Base-by-base conservation (phyloP, 2,888 invertebrate species). In the Ypsolopha scabrella region DNA sequence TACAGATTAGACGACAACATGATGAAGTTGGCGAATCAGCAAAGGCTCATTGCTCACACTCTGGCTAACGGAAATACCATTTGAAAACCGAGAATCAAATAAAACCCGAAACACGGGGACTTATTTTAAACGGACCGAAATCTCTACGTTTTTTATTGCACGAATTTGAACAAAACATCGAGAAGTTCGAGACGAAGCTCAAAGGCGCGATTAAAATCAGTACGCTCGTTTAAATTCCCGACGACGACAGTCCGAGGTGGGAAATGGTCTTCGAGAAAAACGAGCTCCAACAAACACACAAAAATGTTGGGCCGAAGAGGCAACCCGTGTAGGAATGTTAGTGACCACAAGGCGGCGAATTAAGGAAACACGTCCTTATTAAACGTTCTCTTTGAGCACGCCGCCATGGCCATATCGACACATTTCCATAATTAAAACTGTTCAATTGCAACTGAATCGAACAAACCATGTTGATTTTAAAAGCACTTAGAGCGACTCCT, bases 251-350 rank as follows among this genome's bases (percentile, higher is more conserved):
- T 63, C 60, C 62, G 70, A 80, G 73, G 80, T 81, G 80, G 75
- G 75, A 81, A 81, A 78, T 73, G 70, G 65, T 62, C 56, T 58
- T 59, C 57, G 61, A 70, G 75, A 79, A 79, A 80, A 80, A 81
- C 70, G 67, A 73, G 58, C 60, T 64, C 46, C 57, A 57, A 70
- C 57, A 57, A 70, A 69, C 65, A 62, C 34, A 41, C 49, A 41
- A 49, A 49, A 49, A 33, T 41, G 49, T 62, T 54, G 52, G 55
- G 49, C 52, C 54, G 48, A 65, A 78, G 75, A 79, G 83, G 77
- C 72, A 75, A 76, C 74, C 71, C 74, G 73, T 81, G 83, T 83
- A 65, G 73, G 80, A 76, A 82, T 81, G 77, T 70, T 62, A 67
- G 70, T 66, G 72, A 71, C 69, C 69, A 69, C 72, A 63, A 67